phyloP scores from a whole-genome alignment of 2,797 vertebrate genomes.

The Gila robusta region DNA sequence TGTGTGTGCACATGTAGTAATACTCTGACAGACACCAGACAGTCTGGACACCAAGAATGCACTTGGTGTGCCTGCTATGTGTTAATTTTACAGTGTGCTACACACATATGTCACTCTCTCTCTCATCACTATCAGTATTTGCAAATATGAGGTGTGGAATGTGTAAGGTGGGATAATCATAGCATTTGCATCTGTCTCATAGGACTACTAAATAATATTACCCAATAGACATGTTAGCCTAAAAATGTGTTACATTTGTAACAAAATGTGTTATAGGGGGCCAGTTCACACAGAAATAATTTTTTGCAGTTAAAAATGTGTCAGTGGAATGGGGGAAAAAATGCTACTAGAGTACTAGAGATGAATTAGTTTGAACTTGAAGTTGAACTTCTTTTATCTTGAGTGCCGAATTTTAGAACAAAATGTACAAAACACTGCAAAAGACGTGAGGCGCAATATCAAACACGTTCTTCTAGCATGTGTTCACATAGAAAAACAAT shows the following conservation, averaged over 20 bases:
- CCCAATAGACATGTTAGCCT: not conserved
- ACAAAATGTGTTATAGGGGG: not conserved
- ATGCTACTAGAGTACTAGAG: not conserved
- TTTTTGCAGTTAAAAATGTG: not conserved
- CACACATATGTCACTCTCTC: constrained; percentile 19
- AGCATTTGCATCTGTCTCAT: constrained; percentile 5
- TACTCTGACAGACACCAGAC: constrained; percentile 39
- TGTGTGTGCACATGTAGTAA: constrained; percentile 28
- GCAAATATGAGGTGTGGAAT: constrained; percentile 42
- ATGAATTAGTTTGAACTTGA: not conserved
- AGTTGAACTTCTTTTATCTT: not conserved
- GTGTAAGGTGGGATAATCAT: not conserved
- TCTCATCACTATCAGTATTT: constrained; percentile 16
- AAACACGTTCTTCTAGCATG: not conserved
- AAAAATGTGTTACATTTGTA: not conserved
- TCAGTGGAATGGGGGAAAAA: not conserved
- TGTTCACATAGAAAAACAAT: not conserved
- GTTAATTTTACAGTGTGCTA: constrained; percentile 30
- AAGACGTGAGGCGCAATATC: not conserved
- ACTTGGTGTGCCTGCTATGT: constrained; percentile 42
- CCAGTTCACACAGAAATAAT: not conserved
- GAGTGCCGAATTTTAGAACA: not conserved
- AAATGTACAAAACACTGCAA: not conserved
- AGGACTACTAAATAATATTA: not conserved
- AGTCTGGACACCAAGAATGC: constrained; percentile 51